A percentile compares a stretch with the other conserved stretches of the same genome.
phyloP scores from a whole-genome alignment of 2,888 invertebrate genomes.

The Argyra leucocephala region DNA sequence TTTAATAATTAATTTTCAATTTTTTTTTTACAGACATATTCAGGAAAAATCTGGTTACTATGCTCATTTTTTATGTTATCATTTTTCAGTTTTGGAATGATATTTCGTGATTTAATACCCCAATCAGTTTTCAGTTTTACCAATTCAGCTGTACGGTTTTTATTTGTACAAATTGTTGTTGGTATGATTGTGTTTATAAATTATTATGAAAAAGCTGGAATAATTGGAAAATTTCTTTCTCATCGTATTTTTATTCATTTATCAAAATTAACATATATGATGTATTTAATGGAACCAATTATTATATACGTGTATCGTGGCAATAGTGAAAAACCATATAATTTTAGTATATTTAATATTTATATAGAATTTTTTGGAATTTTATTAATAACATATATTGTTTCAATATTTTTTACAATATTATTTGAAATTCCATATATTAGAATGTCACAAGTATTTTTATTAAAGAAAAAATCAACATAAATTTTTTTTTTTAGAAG shows the following conservation, averaged over 20 bases:
- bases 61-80: not conserved
- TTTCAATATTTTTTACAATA: not conserved
- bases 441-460: not conserved
- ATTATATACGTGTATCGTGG: not conserved
- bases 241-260: not conserved
- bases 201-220: not conserved
- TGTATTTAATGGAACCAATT: not conserved
- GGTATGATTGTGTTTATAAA: not conserved
- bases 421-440: conserved; percentile 1
- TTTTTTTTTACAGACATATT: not conserved
- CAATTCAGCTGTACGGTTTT: not conserved
- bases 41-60: not conserved
- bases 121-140: not conserved
- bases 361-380: not conserved
- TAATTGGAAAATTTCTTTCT: not conserved
- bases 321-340: not conserved
- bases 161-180: not conserved
- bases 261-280: conserved; percentile 6
- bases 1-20: no score
- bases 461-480: not conserved
- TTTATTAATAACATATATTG: not conserved
- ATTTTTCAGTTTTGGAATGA: conserved; percentile 1
- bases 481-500: not conserved
- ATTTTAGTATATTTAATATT: not conserved
- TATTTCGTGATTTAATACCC: not conserved